Conservation (phyloP, 2,113 vertebrate species). For the Bambusicola thoracicus region DNA sequence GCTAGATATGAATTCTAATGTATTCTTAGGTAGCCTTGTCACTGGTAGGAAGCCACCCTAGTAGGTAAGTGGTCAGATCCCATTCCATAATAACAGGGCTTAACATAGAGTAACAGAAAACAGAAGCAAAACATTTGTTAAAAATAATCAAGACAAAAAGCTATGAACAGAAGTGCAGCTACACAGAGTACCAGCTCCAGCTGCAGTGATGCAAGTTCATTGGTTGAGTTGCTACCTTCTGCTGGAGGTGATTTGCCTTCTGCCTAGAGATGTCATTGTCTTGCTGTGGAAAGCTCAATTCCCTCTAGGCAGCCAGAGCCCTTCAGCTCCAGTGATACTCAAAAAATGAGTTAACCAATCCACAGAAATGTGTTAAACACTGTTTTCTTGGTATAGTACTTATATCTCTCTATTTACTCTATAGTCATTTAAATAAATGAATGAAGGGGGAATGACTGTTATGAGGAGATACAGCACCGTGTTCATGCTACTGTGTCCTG, state of each 20-base stretch:
- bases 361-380: background rate
- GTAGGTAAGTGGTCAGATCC: background rate
- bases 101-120: background rate
- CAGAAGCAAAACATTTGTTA: background rate
- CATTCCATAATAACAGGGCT: slow-evolving; percentile 3
- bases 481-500: background rate
- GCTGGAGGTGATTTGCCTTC: background rate
- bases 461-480: background rate
- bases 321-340: background rate
- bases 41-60: background rate
- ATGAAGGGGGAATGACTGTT: background rate
- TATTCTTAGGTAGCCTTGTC: background rate
- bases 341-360: background rate
- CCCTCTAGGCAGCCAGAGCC: slow-evolving; percentile 5
- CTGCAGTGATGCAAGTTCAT: background rate
- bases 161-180: background rate
- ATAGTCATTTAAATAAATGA: background rate
- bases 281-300: background rate
- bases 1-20: background rate
- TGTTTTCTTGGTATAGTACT: background rate
- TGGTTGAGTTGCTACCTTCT: background rate
- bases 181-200: background rate
- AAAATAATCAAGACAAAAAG: background rate
- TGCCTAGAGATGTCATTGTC: background rate
- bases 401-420: background rate